These are phyloP conservation scores for Opisthocomus hoazin DNA, from an alignment of 2,113 vertebrate species.

Conservation along the genomic window DNA sequence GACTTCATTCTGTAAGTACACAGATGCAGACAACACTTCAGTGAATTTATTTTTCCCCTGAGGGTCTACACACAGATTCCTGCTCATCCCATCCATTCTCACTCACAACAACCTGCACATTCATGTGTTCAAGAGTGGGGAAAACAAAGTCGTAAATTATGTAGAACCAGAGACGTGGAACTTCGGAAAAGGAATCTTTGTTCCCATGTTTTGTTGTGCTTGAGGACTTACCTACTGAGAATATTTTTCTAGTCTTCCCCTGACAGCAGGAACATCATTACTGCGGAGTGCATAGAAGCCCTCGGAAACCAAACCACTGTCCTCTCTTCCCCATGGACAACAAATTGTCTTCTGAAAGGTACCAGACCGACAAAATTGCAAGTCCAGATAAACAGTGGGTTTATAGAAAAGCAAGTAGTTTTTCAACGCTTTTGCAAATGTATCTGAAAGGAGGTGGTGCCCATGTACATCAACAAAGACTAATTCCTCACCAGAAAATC, in stretches of 20 bases:
- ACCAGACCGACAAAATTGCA: neutral
- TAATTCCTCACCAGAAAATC: neutral
- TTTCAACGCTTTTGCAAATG: neutral
- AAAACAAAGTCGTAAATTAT: neutral
- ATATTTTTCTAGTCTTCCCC: neutral
- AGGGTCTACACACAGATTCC: neutral
- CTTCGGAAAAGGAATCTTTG: neutral
- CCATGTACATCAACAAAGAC: neutral
- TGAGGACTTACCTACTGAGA: neutral
- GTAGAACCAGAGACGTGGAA: neutral
- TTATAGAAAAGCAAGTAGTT: neutral
- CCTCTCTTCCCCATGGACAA: neutral
- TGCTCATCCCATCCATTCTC: neutral
- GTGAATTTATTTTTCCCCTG: neutral
- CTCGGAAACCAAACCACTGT: neutral
- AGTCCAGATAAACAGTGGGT: neutral
- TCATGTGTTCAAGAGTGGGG: neutral
- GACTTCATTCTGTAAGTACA: neutral
- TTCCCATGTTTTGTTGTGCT: neutral
- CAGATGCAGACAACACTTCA: neutral
- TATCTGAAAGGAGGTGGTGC: neutral
- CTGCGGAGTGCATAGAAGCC: neutral
- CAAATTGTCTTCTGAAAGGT: neutral
- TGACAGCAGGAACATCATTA: neutral
- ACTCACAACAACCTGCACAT: neutral